These are phyloP conservation scores for Drosophila subsilvestris DNA, from an alignment of 2,888 invertebrate genomes.

Conservation along the genomic window DNA sequence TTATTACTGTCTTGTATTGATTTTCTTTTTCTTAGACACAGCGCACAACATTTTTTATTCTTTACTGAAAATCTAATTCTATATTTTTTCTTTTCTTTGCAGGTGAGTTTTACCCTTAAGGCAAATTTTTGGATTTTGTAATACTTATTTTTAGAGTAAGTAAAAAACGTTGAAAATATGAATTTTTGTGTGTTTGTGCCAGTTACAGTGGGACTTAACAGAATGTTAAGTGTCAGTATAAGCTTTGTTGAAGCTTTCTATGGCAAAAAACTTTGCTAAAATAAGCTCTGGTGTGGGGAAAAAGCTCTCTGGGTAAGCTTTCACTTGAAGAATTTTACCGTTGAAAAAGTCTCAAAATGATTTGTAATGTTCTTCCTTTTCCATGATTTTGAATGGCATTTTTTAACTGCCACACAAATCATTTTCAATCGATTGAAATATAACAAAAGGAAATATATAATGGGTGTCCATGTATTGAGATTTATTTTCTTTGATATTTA, in stretches of 20 bases:
- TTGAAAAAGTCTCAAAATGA: background rate
- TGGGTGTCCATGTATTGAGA: background rate
- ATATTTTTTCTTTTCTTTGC: constrained; percentile 48
- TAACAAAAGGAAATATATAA: constrained; percentile 1
- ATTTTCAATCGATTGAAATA: constrained; percentile 37
- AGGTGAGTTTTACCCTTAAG: constrained; percentile 61
- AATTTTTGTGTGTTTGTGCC: background rate
- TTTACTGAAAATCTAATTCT: constrained; percentile 31
- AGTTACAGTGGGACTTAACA: constrained; percentile 42
- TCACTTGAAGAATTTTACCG: background rate
- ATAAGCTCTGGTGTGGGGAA: background rate
- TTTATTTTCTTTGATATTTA: background rate
- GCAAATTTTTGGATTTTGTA: background rate
- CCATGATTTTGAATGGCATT: constrained; percentile 7
- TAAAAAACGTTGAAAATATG: constrained; percentile 22
- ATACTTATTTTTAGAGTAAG: constrained; percentile 15
- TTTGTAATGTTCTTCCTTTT: background rate
- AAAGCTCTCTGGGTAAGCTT: constrained; percentile 17
- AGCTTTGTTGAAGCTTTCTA: constrained; percentile 36
- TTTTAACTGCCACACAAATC: constrained; percentile 21
- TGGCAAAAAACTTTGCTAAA: constrained; percentile 9
- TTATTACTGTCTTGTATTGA: constrained; percentile 31
- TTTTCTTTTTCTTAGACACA: constrained; percentile 19
- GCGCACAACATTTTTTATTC: constrained; percentile 17
- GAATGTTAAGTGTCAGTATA: background rate